Conservation (phyloP, 2,797 vertebrate genomes). For the Rhynchonycteris naso region DNA sequence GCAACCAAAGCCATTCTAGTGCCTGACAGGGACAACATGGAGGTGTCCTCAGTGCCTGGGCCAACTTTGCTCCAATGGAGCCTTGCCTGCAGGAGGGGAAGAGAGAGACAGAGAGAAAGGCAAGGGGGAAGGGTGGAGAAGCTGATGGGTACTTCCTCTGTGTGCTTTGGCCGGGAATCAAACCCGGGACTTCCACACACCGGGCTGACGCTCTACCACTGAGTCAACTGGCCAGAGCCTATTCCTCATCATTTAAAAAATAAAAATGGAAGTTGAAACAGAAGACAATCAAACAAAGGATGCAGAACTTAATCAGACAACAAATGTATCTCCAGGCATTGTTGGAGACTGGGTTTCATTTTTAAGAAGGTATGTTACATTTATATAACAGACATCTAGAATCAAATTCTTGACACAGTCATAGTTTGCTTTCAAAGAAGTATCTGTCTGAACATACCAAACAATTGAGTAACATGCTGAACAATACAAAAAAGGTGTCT, state of each 20-base stretch:
- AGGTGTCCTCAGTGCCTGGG: too few relatives aligned
- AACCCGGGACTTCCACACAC: too few relatives aligned
- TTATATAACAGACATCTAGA: slow-evolving; percentile 25
- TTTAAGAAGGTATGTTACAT: neutral
- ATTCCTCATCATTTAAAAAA: neutral
- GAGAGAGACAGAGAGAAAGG: too few relatives aligned
- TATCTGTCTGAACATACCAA: neutral
- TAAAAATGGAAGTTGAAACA: neutral
- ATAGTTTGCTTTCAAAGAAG: slow-evolving; percentile 10
- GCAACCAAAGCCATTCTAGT: too few relatives aligned
- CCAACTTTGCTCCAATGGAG: too few relatives aligned
- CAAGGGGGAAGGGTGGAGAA: too few relatives aligned
- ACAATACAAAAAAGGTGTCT: slow-evolving; percentile 9
- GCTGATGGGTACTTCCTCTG: too few relatives aligned
- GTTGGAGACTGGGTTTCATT: neutral
- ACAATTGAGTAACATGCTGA: slow-evolving; percentile 21
- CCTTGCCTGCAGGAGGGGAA: too few relatives aligned
- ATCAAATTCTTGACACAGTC: neutral
- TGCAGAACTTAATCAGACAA: neutral
- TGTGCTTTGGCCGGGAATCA: too few relatives aligned
- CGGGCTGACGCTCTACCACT: too few relatives aligned
- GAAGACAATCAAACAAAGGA: neutral
- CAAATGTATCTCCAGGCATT: neutral
- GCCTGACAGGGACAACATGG: too few relatives aligned
- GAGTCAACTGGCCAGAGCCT: too few relatives aligned